Conservation (phyloP, 35 echinoderm and acorn worm genomes). For the Strongylocentrotus purpuratus region DNA sequence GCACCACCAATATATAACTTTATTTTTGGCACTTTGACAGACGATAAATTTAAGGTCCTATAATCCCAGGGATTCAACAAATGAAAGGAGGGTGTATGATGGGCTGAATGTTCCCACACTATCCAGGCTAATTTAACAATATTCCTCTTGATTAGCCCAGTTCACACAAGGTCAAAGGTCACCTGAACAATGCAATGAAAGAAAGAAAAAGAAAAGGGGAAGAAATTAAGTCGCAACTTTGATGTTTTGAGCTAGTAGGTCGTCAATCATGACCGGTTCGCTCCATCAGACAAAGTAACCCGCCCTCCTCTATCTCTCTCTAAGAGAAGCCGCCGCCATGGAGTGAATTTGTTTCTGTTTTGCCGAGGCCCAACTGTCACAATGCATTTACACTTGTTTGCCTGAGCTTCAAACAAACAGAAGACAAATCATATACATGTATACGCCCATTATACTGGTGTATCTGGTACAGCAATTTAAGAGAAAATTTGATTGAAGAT, state of each 20-base stretch:
- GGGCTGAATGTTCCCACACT: constrained; percentile 1
- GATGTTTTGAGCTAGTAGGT: neutral
- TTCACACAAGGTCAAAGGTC: constrained; percentile 10
- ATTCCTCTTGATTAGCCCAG: neutral
- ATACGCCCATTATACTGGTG: neutral
- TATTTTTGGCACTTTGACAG: neutral
- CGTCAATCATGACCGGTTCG: neutral
- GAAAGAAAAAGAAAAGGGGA: neutral
- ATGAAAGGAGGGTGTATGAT: neutral
- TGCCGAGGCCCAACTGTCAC: neutral
- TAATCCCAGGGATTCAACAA: neutral
- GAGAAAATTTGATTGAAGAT: neutral
- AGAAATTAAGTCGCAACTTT: neutral
- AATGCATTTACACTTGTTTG: neutral
- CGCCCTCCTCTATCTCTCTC: neutral
- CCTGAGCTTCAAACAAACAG: neutral
- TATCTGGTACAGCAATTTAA: neutral
- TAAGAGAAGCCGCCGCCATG: neutral
- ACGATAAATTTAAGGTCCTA: neutral
- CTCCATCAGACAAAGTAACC: neutral
- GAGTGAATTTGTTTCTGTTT: constrained; percentile 14
- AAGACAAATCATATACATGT: neutral
- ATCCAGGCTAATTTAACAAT: neutral
- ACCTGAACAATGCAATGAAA: neutral
- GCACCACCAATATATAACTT: neutral